These are phyloP conservation scores for Toxostoma redivivum DNA, from an alignment of 2,113 vertebrate genomes.

Conservation along the genomic window DNA sequence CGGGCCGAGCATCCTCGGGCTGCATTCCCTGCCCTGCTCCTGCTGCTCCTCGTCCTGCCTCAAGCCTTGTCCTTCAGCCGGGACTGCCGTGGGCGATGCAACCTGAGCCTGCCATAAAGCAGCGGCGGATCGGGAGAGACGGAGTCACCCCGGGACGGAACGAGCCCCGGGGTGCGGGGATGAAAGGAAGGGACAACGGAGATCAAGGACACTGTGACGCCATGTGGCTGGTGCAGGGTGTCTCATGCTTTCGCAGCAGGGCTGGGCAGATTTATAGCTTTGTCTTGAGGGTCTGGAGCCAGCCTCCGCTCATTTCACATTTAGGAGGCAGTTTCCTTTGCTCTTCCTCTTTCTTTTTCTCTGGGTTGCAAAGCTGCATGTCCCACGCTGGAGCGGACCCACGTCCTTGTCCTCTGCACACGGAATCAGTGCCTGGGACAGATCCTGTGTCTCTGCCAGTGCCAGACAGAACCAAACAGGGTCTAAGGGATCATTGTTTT, in stretches of 20 bases:
- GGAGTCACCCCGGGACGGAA: background rate
- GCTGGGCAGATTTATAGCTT: constrained; percentile 25
- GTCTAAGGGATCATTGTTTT: background rate
- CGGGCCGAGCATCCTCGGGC: accelerated
- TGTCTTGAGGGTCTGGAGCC: constrained; percentile 28
- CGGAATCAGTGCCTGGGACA: background rate
- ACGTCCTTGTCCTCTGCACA: background rate
- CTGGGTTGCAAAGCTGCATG: background rate
- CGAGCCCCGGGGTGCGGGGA: background rate
- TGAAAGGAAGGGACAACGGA: constrained; percentile 9
- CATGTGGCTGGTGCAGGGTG: background rate
- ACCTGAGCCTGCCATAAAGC: background rate
- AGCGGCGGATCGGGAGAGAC: background rate
- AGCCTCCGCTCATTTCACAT: background rate
- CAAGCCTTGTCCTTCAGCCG: background rate
- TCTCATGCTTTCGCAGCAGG: background rate
- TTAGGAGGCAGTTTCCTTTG: background rate
- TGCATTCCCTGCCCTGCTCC: background rate
- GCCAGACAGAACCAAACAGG: background rate
- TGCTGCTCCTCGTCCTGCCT: background rate
- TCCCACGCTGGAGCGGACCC: background rate
- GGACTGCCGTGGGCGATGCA: background rate
- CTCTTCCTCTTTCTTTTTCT: background rate
- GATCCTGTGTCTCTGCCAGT: background rate
- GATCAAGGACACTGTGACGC: constrained; percentile 19